Base-by-base conservation (phyloP, 2,888 invertebrate genomes). In the Cybosia mesomella region DNA sequence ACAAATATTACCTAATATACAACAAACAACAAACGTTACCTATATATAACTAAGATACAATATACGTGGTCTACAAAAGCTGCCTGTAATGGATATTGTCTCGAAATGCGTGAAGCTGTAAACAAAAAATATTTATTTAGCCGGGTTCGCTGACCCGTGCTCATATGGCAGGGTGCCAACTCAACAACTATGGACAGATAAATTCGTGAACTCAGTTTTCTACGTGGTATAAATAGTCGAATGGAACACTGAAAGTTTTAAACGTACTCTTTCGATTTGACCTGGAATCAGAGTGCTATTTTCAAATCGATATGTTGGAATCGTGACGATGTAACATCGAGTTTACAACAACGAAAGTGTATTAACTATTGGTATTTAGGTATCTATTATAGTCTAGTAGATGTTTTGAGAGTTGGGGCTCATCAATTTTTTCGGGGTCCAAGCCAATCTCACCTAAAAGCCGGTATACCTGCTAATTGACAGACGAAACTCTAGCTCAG, bases 91-190 rank as follows among this genome's bases (percentile, higher is more conserved):
- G 22, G n/a, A n/a, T 49, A 49, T 49, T 18, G 9, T 8, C 49
- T n/a, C 49, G 49, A 49, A 49, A 49, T 55, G 55, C 22, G 39
- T 24, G 55, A 36, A 21, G 55, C 34, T 39, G 64, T 24, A 57
- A 57, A 24, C 39, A 57, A 64, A 64, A 60, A 43, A 64, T 63
- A 53, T 54, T 64, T 18, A 64, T 64, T 57, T 55, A 11, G 21
- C 22, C 36, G 57, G 57, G 64, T 57, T 57, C 57, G 39, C 2
- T 57, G 57, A 64, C 64, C 64, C 57, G 24, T 28, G 15, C 24
- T 57, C 9, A 36, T 57, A 24, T 64, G 57, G 64, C 64, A 57
- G 36, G 18, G 28, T 54, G 64, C 64, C 64, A 64, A 43, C n/a
- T 57, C 55, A 18, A 18, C 24, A 43, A 64, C 63, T 63, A 49